Base-by-base conservation (phyloP, 2,888 invertebrate genomes). In the Nemoura dubitans region DNA sequence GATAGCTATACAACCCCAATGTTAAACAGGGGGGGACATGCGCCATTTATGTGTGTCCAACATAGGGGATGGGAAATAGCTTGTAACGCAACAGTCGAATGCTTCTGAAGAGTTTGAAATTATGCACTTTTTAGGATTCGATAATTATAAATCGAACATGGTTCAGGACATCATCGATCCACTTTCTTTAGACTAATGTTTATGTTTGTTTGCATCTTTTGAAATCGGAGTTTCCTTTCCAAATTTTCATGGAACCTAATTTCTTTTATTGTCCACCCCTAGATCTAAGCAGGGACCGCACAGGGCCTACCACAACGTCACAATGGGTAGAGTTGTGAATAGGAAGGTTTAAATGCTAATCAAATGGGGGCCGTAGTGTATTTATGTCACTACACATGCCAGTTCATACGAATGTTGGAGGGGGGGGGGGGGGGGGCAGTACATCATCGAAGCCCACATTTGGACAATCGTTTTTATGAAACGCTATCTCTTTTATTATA, bases 381-480 rank as follows among this genome's bases (percentile, higher is more conserved):
- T 81, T 30, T 81, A 81, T 30, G 81, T 30, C 81, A 81, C 29
- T 81, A 81, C 25, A 26, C 26, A 26, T 26, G 16, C 78, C 28
- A 78, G 27, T 28, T 30, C 81, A 59, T 10, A n/a, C n/a, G n/a
- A n/a, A n/a, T n/a, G n/a, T n/a, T n/a, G n/a, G n/a, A n/a, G n/a
- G n/a, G n/a, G n/a, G n/a, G n/a, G n/a, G n/a, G 59, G 1, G 59
- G 59, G 59, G 59, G 14, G 59, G 59, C 21, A 28, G 27, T 84
- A 84, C 84, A 84, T 84, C 84, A 76, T 76, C 76, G 27, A 10
- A 29, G 28, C 84, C 84, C 76, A 28, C 59, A 84, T 59, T 84
- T 59, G 59, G 84, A 84, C 84, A 84, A 84, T 84, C 59, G 76
- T 84, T 84, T 84, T 76, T 83, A 83, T 42, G 21, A 84, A 59